phyloP scores from a whole-genome alignment of 2,797 vertebrate species.

The Okamejei kenojei region DNA sequence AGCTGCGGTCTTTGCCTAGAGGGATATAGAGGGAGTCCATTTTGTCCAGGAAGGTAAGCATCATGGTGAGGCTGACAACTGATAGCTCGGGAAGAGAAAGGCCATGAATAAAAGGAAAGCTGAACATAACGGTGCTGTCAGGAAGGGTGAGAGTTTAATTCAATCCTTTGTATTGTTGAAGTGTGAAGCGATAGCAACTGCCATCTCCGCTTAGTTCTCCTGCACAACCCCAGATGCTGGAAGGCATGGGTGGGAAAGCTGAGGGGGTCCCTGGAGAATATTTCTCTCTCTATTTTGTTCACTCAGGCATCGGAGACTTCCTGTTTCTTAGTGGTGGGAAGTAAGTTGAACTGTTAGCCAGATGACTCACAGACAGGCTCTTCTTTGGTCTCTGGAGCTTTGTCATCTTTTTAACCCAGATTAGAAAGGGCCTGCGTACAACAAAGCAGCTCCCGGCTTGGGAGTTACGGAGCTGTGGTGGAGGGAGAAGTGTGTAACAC shows the following conservation, averaged over 20 bases:
- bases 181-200: conserved; percentile 41
- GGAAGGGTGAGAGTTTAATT: conserved; percentile 50
- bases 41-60: conserved; percentile 37
- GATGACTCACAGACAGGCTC: background rate
- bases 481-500: conserved; percentile 17
- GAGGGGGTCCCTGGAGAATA: background rate
- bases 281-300: background rate
- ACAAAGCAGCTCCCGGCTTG: conserved; percentile 31
- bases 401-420: conserved; percentile 15
- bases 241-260: conserved; percentile 7
- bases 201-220: conserved; percentile 41
- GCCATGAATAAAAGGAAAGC: conserved; percentile 48
- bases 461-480: conserved; percentile 10
- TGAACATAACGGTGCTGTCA: conserved; percentile 45
- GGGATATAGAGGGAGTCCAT: conserved; percentile 25
- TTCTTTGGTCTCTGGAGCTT: conserved; percentile 6
- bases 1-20: conserved; percentile 54
- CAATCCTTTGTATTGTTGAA: conserved; percentile 52
- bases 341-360: background rate
- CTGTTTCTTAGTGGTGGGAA: conserved; percentile 1
- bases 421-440: background rate
- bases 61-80: conserved; percentile 47
- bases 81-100: conserved; percentile 49
- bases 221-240: background rate
- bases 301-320: background rate